Percentiles rank a stretch among this genome's conserved stretches.
Conservation (phyloP, 2,113 vertebrate genomes). For the Telmatochromis sp. region DNA sequence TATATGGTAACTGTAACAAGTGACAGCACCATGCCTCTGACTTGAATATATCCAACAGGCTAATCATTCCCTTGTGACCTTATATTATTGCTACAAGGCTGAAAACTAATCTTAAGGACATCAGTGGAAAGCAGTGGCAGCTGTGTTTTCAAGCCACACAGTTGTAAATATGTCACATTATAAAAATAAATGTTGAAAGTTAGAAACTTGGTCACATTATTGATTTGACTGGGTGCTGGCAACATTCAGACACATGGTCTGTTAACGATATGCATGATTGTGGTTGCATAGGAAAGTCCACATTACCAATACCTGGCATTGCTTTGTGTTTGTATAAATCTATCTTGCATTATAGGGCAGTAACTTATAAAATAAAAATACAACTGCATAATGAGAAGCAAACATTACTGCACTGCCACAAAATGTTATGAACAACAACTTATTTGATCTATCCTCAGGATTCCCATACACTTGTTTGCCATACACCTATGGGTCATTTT, state of each 20-base stretch:
- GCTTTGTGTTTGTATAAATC: neutral
- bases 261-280: neutral
- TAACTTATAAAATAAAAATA: neutral
- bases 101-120: neutral
- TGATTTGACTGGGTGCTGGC: neutral
- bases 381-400: neutral
- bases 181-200: neutral
- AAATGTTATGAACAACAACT: neutral
- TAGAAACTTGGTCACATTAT: neutral
- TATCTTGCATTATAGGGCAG: neutral
- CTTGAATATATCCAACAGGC: neutral
- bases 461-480: neutral
- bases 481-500: neutral
- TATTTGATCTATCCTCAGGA: neutral
- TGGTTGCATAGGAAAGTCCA: neutral
- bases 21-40: neutral
- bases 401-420: neutral
- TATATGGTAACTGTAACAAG: neutral
- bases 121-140: neutral
- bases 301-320: neutral
- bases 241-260: neutral
- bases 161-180: neutral
- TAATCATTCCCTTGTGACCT: neutral
- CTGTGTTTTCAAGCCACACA: neutral
- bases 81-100: neutral